These are phyloP conservation scores for Hylaeus volcanicus DNA, from an alignment of 1,140 invertebrate genomes.

Conservation along the genomic window DNA sequence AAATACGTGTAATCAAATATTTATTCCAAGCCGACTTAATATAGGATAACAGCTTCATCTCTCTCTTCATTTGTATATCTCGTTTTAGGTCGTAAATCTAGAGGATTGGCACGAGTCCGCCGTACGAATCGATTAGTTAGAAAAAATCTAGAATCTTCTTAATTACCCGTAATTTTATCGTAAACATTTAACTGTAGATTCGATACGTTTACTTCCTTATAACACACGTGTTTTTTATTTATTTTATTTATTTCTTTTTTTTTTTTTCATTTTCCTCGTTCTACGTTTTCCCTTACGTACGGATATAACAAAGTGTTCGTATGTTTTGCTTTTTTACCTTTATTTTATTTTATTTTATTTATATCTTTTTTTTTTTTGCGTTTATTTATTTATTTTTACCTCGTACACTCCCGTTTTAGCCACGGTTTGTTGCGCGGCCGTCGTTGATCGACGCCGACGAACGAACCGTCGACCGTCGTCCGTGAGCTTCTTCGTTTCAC, in stretches of 20 bases:
- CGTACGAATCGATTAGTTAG: conserved; percentile 77
- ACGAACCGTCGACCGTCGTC: no score
- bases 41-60: conserved; percentile 63
- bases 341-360: background rate
- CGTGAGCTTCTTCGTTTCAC: no score
- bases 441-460: no score
- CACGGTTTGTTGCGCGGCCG: no score
- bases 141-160: conserved; percentile 80
- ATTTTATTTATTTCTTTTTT: background rate
- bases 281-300: conserved; percentile 64
- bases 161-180: conserved; percentile 81
- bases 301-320: conserved; percentile 74
- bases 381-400: no score
- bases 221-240: conserved; percentile 46
- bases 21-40: conserved; percentile 68
- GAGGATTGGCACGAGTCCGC: conserved; percentile 70
- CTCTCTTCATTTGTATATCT: conserved; percentile 53
- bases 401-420: no score
- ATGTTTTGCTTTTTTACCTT: conserved; percentile 9
- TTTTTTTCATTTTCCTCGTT: conserved; percentile 15
- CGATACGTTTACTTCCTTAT: conserved; percentile 69
- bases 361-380: conserved; percentile 1
- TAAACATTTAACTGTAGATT: conserved; percentile 79
- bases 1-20: conserved; percentile 67
- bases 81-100: conserved; percentile 72